Evolutionary conservation across 92 coral and sea anemone species (phyloP).

Genomic region (Heliopora coerulea): DNA sequence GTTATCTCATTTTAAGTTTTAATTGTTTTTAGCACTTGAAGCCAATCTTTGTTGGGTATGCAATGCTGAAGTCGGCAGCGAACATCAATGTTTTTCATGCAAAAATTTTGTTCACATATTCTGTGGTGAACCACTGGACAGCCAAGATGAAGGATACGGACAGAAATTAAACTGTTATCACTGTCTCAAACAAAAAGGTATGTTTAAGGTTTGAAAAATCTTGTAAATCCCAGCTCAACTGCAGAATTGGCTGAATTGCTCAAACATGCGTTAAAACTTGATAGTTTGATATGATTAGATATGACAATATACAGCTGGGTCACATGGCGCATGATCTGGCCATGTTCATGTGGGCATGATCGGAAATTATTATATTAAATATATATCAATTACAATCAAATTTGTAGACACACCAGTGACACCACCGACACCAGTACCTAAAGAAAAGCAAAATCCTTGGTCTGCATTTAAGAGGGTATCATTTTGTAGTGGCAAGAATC

Average conservation of each 20-base stretch:
- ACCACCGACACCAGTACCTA: neutral
- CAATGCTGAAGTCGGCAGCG: constrained; percentile 23
- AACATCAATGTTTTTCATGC: constrained; percentile 10
- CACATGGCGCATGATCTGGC: too few relatives aligned
- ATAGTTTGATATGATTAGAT: too few relatives aligned
- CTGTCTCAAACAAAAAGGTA: constrained; percentile 18
- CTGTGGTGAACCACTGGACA: constrained; percentile 16
- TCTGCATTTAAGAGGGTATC: constrained; percentile 14
- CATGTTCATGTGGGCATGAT: too few relatives aligned
- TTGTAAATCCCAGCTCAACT: constrained; percentile 1
- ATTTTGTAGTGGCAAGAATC: neutral
- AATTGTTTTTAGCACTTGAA: neutral
- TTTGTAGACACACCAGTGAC: too few relatives aligned
- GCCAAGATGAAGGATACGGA: constrained; percentile 23
- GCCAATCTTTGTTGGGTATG: constrained; percentile 14
- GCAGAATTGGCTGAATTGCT: neutral
- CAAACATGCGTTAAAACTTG: neutral
- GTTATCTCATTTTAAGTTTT: neutral
- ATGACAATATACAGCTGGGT: too few relatives aligned
- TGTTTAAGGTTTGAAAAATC: neutral
- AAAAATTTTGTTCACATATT: neutral
- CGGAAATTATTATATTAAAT: too few relatives aligned
- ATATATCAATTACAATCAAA: too few relatives aligned
- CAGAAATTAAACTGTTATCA: constrained; percentile 16
- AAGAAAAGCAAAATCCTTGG: constrained; percentile 29